phyloP scores from a whole-genome alignment of 2,113 vertebrate genomes.

The Misgurnus anguillicaudatus region DNA sequence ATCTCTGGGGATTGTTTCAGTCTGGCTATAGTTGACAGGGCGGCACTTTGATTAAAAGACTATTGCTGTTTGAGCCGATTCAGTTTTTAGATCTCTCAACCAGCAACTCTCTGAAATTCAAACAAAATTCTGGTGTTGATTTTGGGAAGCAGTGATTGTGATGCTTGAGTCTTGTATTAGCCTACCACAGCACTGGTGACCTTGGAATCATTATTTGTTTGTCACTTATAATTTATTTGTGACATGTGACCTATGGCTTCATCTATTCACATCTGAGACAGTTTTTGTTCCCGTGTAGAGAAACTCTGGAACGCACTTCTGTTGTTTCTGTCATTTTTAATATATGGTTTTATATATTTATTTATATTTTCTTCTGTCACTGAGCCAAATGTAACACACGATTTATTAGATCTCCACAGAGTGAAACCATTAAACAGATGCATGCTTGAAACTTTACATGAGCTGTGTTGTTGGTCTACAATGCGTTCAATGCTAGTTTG shows the following conservation, averaged over 20 bases:
- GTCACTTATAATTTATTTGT: constrained; percentile 55
- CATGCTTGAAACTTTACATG: background rate
- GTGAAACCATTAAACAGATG: background rate
- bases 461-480: background rate
- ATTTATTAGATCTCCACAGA: constrained; percentile 9
- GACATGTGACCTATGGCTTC: constrained; percentile 46
- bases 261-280: constrained; percentile 27
- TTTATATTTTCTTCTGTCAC: background rate
- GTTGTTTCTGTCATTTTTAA: background rate
- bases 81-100: background rate
- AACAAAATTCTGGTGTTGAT: background rate
- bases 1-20: constrained; percentile 12
- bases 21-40: background rate
- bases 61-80: background rate
- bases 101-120: background rate
- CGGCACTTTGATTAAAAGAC: background rate
- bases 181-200: constrained; percentile 44
- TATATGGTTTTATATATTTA: background rate
- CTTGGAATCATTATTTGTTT: constrained; percentile 60
- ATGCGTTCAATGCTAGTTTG: background rate
- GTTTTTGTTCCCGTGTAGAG: constrained; percentile 12
- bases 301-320: background rate
- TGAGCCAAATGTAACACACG: background rate
- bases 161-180: constrained; percentile 7
- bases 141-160: background rate